These are phyloP conservation scores for Pseudomyrmex pallidus DNA, from an alignment of 1,140 invertebrate genomes.

Conservation along the genomic window DNA sequence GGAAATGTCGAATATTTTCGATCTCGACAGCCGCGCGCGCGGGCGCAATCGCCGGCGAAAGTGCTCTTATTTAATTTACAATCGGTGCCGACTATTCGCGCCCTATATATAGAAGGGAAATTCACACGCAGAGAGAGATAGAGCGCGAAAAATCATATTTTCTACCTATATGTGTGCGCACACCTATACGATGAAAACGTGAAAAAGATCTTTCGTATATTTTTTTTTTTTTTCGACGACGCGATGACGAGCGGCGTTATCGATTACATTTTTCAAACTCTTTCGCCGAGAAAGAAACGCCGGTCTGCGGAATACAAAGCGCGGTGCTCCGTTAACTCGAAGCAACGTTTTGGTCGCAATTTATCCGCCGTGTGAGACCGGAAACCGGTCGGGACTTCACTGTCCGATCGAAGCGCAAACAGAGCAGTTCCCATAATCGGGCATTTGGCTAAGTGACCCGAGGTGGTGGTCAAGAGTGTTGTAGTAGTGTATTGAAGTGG, in stretches of 20 bases:
- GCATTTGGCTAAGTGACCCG: neutral
- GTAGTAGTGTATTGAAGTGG: neutral
- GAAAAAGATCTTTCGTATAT: neutral
- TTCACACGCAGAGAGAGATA: neutral
- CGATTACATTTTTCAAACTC: neutral
- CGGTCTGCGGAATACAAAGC: no score
- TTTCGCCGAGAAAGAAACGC: neutral
- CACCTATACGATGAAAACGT: no score
- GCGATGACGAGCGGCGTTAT: neutral
- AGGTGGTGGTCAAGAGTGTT: constrained; percentile 30
- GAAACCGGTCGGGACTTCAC: neutral
- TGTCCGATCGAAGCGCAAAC: constrained; percentile 15
- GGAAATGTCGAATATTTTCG: constrained; percentile 63
- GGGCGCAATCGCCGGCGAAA: constrained; percentile 47
- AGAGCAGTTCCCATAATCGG: constrained; percentile 42
- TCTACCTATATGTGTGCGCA: no score
- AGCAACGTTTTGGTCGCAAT: neutral
- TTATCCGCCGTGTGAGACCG: neutral
- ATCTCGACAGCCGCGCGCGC: constrained; percentile 9
- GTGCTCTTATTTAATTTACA: constrained; percentile 63
- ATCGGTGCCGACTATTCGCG: constrained; percentile 31
- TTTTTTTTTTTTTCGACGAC: neutral
- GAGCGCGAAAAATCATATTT: neutral
- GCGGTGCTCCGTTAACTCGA: no score
- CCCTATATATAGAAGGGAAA: neutral